These are phyloP conservation scores for Naja naja DNA, from an alignment of 2,113 vertebrate species.

Conservation along the genomic window DNA sequence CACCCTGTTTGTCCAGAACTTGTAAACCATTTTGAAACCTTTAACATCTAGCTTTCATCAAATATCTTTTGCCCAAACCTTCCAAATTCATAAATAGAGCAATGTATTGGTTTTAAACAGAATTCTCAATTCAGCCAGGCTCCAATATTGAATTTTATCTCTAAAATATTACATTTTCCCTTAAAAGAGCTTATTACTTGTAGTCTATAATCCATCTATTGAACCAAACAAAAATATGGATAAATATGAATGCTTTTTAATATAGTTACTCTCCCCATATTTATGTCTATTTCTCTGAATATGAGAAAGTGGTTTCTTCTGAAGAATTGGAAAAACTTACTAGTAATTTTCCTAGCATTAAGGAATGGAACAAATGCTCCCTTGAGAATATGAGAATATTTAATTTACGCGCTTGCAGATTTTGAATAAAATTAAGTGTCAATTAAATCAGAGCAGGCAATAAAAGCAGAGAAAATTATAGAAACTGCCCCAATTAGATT, in stretches of 20 bases:
- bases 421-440: neutral
- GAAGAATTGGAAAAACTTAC: neutral
- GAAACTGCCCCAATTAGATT: neutral
- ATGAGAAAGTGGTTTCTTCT: neutral
- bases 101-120: neutral
- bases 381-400: neutral
- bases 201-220: neutral
- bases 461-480: neutral
- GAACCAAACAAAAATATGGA: neutral
- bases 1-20: neutral
- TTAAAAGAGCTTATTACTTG: neutral
- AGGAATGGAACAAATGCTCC: neutral
- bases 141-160: neutral
- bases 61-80: neutral
- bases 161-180: neutral
- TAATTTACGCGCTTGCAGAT: neutral
- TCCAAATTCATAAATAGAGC: constrained; percentile 17
- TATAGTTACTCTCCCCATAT: neutral
- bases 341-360: neutral
- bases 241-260: neutral
- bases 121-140: constrained; percentile 12
- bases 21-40: neutral
- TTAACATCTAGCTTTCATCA: neutral
- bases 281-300: neutral
- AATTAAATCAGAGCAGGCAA: neutral